Conservation (phyloP, 2,888 invertebrate genomes). For the Candidula unifasciata region DNA sequence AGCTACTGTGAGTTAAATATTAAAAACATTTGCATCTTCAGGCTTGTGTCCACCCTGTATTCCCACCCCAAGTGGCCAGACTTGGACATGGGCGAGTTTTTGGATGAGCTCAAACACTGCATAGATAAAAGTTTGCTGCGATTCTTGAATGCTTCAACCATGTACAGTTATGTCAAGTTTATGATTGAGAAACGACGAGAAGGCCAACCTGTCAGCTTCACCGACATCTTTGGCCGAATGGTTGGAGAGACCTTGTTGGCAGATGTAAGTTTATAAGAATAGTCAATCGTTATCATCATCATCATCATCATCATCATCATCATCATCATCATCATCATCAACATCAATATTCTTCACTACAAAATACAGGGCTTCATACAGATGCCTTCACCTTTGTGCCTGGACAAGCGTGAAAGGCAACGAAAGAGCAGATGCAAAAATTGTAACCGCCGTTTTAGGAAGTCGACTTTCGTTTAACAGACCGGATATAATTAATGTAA, state of each 20-base stretch:
- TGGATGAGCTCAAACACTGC: slow-evolving; percentile 74
- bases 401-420: no score
- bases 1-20: no score
- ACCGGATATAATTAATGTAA: no score
- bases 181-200: slow-evolving; percentile 76
- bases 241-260: slow-evolving; percentile 78
- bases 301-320: no score
- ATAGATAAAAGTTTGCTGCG: slow-evolving; percentile 76
- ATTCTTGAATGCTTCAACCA: slow-evolving; percentile 70
- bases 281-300: no score
- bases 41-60: slow-evolving; percentile 79
- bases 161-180: slow-evolving; percentile 72
- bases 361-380: no score
- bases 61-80: slow-evolving; percentile 78
- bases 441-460: no score
- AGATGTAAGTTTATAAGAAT: slow-evolving; percentile 69
- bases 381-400: no score
- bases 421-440: no score
- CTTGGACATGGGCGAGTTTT: slow-evolving; percentile 70
- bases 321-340: no score
- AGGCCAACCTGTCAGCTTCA: slow-evolving; percentile 79
- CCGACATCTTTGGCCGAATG: slow-evolving; percentile 79
- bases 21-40: slow-evolving; percentile 53
- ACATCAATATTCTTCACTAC: no score
- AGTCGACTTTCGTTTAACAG: no score